Base-by-base conservation (phyloP, 2,797 vertebrate species). In the Paguma larvata region DNA sequence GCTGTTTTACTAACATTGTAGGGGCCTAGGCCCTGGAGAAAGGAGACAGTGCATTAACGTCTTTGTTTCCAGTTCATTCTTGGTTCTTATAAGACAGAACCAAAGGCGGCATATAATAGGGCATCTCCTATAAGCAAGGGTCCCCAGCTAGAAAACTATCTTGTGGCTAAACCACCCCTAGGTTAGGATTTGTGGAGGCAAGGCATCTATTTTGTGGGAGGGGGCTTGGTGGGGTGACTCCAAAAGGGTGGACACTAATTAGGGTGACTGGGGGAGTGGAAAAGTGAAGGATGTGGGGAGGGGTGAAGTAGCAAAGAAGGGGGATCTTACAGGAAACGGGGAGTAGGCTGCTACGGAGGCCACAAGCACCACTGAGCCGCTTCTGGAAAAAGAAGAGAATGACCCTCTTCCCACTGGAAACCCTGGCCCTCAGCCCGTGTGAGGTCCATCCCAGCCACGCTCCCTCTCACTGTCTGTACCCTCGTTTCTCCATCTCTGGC, bases 1-100 rank as follows among this genome's bases (percentile, higher is more conserved):
- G 99, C 99, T 0, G 99, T 99, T 98, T 99, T 99, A 98, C 99
- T 99, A 94, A 99, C 99, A 3, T 99, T 99, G 98, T 99, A 99
- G 3, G 99, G 99, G 32, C 99, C 99, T 96, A 99, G 92, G 16
- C 38, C 97, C 99, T 99, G 97, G 51, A 25, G 34, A 92, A 38
- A 91, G 34, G 78, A 90, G 90, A 95, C 18, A 53, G 62, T 18
- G 9, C 25, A 44, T 25, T 70, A 44, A 16, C 73, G 5, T 86
- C 68, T 93, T 94, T 51, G 56, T 95, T 93, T 78, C 13, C 21
- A 91, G 59, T 83, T 88, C 86, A 53, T 65, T 94, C 46, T 97
- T 96, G 46, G 30, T 85, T 92, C 77, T 90, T 51, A 89, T 21
- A 84, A 34, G 18, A 77, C 16, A 62, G 34, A n/a, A 59, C 56